A percentile compares a stretch with the other conserved stretches of the same genome.
These are phyloP conservation scores for Argyrosomus japonicus DNA, from an alignment of 2,113 vertebrate species.

Conservation along the genomic window DNA sequence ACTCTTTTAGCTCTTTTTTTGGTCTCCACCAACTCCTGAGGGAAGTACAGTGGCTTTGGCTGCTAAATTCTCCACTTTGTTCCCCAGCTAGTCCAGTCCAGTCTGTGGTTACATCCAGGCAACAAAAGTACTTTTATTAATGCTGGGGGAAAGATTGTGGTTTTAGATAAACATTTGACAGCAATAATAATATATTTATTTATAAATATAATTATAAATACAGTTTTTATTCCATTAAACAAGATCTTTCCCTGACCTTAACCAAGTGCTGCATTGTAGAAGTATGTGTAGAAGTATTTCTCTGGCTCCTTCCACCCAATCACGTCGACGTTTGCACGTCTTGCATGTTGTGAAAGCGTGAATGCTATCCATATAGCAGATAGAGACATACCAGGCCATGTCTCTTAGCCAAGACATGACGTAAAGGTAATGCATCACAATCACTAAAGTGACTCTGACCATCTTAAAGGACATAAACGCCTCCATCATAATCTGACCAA, in stretches of 20 bases:
- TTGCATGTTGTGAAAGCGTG: not conserved
- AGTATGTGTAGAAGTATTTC: too few species aligned
- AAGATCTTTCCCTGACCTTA: not conserved
- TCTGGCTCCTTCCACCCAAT: not conserved
- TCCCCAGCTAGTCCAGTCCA: not conserved
- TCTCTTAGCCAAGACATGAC: not conserved
- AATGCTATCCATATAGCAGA: not conserved
- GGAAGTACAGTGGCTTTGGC: not conserved
- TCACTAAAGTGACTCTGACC: not conserved
- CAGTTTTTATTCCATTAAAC: not conserved
- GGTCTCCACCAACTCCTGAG: not conserved
- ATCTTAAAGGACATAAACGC: too few species aligned
- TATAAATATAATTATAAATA: too few species aligned
- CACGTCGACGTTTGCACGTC: not conserved
- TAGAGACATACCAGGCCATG: not conserved
- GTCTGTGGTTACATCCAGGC: not conserved
- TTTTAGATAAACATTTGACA: too few species aligned
- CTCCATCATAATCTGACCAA: not conserved
- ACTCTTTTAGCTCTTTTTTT: not conserved
- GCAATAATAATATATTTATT: too few species aligned
- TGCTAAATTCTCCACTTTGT: not conserved
- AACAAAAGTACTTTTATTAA: not conserved
- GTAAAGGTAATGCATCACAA: not conserved
- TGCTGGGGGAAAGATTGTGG: too few species aligned
- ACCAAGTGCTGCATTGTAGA: not conserved